Percentiles rank a stretch among this genome's conserved stretches.
Conservation (phyloP, 2,888 invertebrate genomes). For the Fragum whitleyi region DNA sequence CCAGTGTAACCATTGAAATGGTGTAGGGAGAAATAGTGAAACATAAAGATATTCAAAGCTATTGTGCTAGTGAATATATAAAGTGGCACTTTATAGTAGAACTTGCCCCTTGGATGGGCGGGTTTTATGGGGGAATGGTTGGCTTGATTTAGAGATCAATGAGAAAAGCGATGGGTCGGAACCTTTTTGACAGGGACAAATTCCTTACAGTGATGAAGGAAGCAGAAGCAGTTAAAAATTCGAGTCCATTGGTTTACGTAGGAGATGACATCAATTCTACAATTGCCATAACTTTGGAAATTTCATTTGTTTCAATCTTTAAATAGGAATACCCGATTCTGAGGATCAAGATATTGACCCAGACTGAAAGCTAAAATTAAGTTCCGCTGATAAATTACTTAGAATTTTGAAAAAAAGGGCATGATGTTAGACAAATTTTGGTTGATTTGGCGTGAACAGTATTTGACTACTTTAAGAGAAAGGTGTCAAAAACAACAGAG, state of each 20-base stretch:
- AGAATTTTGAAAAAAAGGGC: conserved; percentile 25
- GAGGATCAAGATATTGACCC: too few species aligned
- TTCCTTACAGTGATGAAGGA: conserved; percentile 14
- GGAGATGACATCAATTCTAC: too few species aligned
- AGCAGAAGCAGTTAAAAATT: too few species aligned
- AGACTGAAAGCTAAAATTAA: neutral
- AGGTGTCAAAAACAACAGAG: neutral
- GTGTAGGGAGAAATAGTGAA: conserved; percentile 9
- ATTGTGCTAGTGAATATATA: conserved; percentile 11
- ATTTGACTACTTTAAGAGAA: conserved; percentile 4
- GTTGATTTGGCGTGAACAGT: conserved; percentile 14
- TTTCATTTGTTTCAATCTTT: conserved; percentile 22
- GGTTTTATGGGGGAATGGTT: conserved; percentile 12
- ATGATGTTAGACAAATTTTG: conserved; percentile 20
- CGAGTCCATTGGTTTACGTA: too few species aligned
- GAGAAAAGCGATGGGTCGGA: conserved; percentile 19
- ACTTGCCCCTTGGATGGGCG: conserved; percentile 9
- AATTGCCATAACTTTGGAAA: too few species aligned
- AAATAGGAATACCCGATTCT: too few species aligned
- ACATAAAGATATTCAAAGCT: conserved; percentile 31
- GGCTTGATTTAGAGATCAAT: conserved; percentile 2
- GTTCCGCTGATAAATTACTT: conserved; percentile 12
- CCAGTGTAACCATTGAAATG: conserved; percentile 9
- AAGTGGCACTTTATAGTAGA: conserved; percentile 30
- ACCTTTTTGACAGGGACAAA: neutral